A percentile compares a stretch with the other conserved stretches of the same genome.
Evolutionary conservation across 23 tunicate genomes (phyloP).

Genomic region (Corella eumyota): DNA sequence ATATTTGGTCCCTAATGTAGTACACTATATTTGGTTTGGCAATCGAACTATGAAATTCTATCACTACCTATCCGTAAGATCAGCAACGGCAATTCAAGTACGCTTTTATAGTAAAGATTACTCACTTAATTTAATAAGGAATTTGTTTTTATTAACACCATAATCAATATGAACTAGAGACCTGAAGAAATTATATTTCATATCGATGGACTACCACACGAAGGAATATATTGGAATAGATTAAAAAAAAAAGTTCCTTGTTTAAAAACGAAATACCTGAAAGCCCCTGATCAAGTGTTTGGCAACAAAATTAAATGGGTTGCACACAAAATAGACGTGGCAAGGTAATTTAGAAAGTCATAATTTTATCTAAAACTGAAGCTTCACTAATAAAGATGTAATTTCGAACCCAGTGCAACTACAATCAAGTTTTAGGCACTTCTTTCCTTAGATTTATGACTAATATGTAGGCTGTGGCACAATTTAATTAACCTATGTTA

Average conservation of each 20-base stretch:
- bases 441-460: too few relatives aligned
- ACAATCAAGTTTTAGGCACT: too few relatives aligned
- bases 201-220: not conserved
- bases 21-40: constrained; percentile 32
- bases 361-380: too few relatives aligned
- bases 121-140: not conserved
- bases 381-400: too few relatives aligned
- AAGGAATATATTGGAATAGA: constrained; percentile 14
- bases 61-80: constrained; percentile 20
- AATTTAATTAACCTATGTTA: too few relatives aligned
- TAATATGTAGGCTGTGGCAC: too few relatives aligned
- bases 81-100: constrained; percentile 20
- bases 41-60: not conserved
- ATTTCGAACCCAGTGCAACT: too few relatives aligned
- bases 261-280: not conserved
- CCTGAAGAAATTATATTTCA: constrained; percentile 22
- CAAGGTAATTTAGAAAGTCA: constrained; percentile 19
- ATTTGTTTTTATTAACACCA: not conserved
- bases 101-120: not conserved
- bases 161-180: not conserved
- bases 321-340: constrained; percentile 20
- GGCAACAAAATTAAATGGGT: constrained; percentile 9
- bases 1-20: constrained; percentile 13
- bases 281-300: constrained; percentile 3
- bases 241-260: constrained; percentile 10